Percentiles rank a stretch among this genome's conserved stretches.
Evolutionary conservation across 2,888 invertebrate species (phyloP).

Genomic region (Drosophila kambysellisi): DNA sequence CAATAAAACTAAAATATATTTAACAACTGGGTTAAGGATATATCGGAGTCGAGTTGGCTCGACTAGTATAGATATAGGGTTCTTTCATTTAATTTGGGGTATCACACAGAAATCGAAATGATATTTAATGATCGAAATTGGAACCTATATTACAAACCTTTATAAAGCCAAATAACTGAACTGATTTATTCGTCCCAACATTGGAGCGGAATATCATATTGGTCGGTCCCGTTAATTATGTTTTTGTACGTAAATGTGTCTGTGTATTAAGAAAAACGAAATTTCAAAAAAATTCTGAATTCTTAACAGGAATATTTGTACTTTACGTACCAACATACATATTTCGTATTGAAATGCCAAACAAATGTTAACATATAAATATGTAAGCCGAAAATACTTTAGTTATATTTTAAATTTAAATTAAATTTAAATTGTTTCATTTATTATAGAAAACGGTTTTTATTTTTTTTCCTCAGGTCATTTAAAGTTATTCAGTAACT

Average conservation of each 20-base stretch:
- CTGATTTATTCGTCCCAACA: not conserved
- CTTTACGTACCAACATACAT: not conserved
- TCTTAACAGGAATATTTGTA: not conserved
- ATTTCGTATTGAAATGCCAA: not conserved
- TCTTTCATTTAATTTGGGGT: not conserved
- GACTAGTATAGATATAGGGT: not conserved
- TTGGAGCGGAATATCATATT: not conserved
- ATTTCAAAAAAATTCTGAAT: no score
- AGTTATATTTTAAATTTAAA: no score
- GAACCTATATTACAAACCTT: not conserved
- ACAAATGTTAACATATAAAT: not conserved
- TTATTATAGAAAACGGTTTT: constrained; percentile 79
- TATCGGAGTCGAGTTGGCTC: no score
- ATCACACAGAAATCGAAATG: not conserved
- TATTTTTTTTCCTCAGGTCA: constrained; percentile 59
- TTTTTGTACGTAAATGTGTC: not conserved
- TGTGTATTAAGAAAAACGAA: not conserved
- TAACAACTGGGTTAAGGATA: no score
- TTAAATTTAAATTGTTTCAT: constrained; percentile 75
- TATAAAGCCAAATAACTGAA: not conserved
- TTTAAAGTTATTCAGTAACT: constrained; percentile 80
- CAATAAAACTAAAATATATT: no score
- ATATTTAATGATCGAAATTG: not conserved
- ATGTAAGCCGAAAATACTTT: not conserved
- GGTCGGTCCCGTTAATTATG: not conserved